Evolutionary conservation across 2,888 invertebrate species (phyloP).

Genomic region (Megastigmus dorsalis): DNA sequence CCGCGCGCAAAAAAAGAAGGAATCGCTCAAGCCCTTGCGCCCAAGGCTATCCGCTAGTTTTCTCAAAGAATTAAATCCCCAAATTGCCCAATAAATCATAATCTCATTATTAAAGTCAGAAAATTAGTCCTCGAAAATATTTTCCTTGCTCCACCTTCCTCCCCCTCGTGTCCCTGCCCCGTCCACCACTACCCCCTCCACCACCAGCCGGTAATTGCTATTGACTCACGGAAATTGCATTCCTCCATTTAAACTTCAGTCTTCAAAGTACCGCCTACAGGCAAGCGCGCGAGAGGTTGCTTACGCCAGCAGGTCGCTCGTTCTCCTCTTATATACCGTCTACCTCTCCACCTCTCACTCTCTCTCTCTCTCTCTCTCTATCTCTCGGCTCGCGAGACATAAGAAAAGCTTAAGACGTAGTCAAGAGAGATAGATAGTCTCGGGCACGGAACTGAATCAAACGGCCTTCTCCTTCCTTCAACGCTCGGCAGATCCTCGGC

Average conservation of each 20-base stretch:
- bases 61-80: slow-evolving; percentile 39
- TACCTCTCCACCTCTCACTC: not conserved
- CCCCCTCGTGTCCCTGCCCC: not conserved
- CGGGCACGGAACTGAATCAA: slow-evolving; percentile 39
- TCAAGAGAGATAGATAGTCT: not conserved
- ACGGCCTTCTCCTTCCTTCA: slow-evolving; percentile 25
- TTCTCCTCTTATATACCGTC: too few species aligned
- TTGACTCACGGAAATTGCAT: slow-evolving; percentile 57
- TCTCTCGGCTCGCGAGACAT: slow-evolving; percentile 8
- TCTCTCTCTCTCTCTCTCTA: slow-evolving; percentile 33
- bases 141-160: slow-evolving; percentile 25
- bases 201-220: slow-evolving; percentile 51
- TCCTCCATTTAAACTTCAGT: slow-evolving; percentile 56
- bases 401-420: slow-evolving; percentile 44
- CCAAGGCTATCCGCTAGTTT: slow-evolving; percentile 25
- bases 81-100: slow-evolving; percentile 51
- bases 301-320: slow-evolving; percentile 39
- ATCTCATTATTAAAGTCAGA: slow-evolving; percentile 51
- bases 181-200: not conserved
- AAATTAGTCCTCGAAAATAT: slow-evolving; percentile 51
- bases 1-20: not conserved
- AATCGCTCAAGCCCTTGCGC: not conserved
- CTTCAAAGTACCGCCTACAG: slow-evolving; percentile 55
- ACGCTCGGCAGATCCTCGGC: slow-evolving; percentile 13
- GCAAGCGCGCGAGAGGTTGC: slow-evolving; percentile 32